Evolutionary conservation across 2,888 invertebrate genomes (phyloP).

Genomic region (Acanthacorydalis orientalis): DNA sequence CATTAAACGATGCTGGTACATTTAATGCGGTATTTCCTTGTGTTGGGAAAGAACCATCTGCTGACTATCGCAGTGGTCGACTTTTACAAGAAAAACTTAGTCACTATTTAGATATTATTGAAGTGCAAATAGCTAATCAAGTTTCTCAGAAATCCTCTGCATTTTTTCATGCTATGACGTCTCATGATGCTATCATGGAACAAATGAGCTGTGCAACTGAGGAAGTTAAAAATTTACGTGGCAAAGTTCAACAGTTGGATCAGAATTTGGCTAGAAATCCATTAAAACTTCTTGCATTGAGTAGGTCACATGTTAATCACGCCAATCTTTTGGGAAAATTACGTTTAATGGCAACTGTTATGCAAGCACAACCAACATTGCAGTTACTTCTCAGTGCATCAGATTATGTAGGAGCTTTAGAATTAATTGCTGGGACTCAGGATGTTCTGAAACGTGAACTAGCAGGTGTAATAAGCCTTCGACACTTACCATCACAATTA

Average conservation of each 20-base stretch:
- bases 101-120: constrained; percentile 87
- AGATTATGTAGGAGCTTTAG: constrained; percentile 93
- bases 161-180: constrained; percentile 96
- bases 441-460: constrained; percentile 82
- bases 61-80: constrained; percentile 32
- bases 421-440: constrained; percentile 91
- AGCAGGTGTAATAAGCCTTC: constrained; percentile 84
- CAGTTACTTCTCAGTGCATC: constrained; percentile 86
- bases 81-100: constrained; percentile 79
- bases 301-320: constrained; percentile 47
- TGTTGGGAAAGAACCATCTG: constrained; percentile 23
- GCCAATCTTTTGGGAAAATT: constrained; percentile 53
- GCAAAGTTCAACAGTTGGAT: constrained; percentile 63
- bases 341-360: constrained; percentile 84
- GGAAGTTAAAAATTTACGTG: constrained; percentile 55
- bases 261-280: constrained; percentile 63
- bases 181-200: constrained; percentile 93
- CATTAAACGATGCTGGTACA: constrained; percentile 60
- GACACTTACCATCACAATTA: constrained; percentile 88
- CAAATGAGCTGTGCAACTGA: constrained; percentile 73
- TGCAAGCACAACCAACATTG: constrained; percentile 95
- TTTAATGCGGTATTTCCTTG: constrained; percentile 76
- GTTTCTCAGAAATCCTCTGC: constrained; percentile 90
- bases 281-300: constrained; percentile 55
- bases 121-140: constrained; percentile 84